Percentiles rank a stretch among this genome's conserved stretches.
Conservation (phyloP, 37 sponge, comb jelly and placozoan genomes). For the Spongilla lacustris region DNA sequence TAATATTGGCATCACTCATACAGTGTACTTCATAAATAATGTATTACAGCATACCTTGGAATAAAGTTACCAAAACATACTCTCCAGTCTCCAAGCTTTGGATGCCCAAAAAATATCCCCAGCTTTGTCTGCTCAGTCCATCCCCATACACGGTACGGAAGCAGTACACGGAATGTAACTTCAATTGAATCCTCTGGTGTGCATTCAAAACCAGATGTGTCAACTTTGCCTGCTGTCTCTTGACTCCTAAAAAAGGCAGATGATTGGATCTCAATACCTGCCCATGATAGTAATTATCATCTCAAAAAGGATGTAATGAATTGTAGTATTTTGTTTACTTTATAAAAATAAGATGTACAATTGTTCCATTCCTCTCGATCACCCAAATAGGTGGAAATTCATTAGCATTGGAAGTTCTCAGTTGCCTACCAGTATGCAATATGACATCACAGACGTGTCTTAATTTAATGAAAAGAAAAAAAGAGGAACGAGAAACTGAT, state of each 20-base stretch:
- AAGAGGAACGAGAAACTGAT: too few relatives aligned
- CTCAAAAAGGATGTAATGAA: too few relatives aligned
- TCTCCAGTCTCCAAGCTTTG: slow-evolving; percentile 33
- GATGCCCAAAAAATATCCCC: slow-evolving; percentile 31
- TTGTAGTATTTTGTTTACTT: too few relatives aligned
- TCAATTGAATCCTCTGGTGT: not conserved
- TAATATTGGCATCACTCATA: not conserved
- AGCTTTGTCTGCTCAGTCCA: slow-evolving; percentile 19
- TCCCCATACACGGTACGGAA: slow-evolving; percentile 29
- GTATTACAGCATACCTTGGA: not conserved
- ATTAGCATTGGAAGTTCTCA: too few relatives aligned
- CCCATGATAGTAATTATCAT: too few relatives aligned
- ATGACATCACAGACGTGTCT: too few relatives aligned
- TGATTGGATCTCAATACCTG: too few relatives aligned
- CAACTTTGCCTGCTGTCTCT: not conserved
- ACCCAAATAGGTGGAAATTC: too few relatives aligned
- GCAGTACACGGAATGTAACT: slow-evolving; percentile 38
- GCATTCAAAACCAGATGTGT: not conserved
- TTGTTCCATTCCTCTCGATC: too few relatives aligned
- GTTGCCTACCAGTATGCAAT: too few relatives aligned
- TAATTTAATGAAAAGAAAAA: too few relatives aligned
- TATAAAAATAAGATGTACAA: too few relatives aligned
- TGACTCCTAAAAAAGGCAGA: not conserved
- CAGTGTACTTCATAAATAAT: not conserved
- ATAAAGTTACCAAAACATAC: slow-evolving; percentile 15